Percentiles rank a stretch among this genome's conserved stretches.
Evolutionary conservation across 2,888 invertebrate genomes (phyloP).

Genomic region (Apodemia duryi): DNA sequence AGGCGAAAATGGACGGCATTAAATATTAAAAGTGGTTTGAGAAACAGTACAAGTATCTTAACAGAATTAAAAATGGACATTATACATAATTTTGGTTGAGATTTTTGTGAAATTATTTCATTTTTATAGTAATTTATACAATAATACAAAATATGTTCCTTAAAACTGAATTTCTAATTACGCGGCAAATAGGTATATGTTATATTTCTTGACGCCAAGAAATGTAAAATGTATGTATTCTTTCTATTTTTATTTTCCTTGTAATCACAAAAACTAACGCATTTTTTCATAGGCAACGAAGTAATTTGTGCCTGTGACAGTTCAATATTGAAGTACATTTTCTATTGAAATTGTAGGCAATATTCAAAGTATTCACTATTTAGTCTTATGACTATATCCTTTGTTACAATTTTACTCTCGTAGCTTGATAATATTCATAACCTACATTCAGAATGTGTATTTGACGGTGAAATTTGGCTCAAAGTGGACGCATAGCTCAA

Average conservation of each 20-base stretch:
- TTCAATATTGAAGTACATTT: constrained; percentile 4
- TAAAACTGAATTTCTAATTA: background rate
- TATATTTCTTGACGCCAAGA: background rate
- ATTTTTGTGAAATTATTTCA: too few species aligned
- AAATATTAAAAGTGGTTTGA: too few species aligned
- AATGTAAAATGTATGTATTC: background rate
- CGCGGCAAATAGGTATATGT: background rate
- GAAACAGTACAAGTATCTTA: too few species aligned
- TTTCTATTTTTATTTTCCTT: background rate
- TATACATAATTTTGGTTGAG: too few species aligned
- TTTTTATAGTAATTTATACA: too few species aligned
- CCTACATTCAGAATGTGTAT: too few species aligned
- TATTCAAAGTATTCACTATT: constrained; percentile 1
- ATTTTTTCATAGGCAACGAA: background rate
- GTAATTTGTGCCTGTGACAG: background rate
- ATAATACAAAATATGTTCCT: background rate
- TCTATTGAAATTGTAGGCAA: constrained; percentile 1
- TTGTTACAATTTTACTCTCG: background rate
- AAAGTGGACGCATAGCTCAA: too few species aligned
- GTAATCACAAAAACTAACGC: background rate
- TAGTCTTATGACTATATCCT: background rate
- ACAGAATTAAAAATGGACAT: too few species aligned
- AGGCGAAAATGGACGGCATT: too few species aligned
- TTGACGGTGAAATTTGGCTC: too few species aligned
- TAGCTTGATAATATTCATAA: background rate